phyloP scores from a whole-genome alignment of 2,113 vertebrate genomes.

The Siniperca chuatsi region DNA sequence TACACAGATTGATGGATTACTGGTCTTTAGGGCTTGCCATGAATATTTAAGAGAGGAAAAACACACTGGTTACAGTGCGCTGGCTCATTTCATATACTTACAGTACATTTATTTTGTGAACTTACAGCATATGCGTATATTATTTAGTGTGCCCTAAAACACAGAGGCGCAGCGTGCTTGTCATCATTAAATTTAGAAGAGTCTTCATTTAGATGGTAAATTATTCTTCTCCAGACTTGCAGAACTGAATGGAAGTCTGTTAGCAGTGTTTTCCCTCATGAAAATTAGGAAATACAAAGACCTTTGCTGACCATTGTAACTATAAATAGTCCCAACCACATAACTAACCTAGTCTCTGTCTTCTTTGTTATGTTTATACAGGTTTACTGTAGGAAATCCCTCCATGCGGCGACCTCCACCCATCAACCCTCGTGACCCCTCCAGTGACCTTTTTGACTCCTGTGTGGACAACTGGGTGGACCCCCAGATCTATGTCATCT shows the following conservation, averaged over 20 bases:
- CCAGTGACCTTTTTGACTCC: conserved; percentile 98
- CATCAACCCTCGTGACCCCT: conserved; percentile 90
- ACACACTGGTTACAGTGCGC: conserved; percentile 21
- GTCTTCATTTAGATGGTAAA: conserved; percentile 17
- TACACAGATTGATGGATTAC: conserved; percentile 53
- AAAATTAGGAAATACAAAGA: not conserved
- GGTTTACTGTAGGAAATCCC: conserved; percentile 95
- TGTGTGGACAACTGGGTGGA: conserved; percentile 99
- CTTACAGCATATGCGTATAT: conserved; percentile 34
- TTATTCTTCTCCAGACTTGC: conserved; percentile 20
- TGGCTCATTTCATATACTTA: conserved; percentile 39
- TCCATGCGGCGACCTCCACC: conserved; percentile 97
- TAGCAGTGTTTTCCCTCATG: not conserved
- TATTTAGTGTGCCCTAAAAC: conserved; percentile 42
- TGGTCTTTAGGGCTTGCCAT: conserved; percentile 40
- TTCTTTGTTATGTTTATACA: conserved; percentile 43
- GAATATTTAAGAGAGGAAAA: conserved; percentile 55
- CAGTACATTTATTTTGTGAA: conserved; percentile 18
- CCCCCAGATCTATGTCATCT: conserved; percentile 99
- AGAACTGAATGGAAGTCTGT: conserved; percentile 4
- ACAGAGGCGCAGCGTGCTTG: conserved; percentile 18
- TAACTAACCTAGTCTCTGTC: not conserved
- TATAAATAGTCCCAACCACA: not conserved
- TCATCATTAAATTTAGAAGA: conserved; percentile 42
- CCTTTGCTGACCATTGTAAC: not conserved